These are phyloP conservation scores for Solea senegalensis DNA, from an alignment of 2,113 vertebrate genomes.

Conservation along the genomic window DNA sequence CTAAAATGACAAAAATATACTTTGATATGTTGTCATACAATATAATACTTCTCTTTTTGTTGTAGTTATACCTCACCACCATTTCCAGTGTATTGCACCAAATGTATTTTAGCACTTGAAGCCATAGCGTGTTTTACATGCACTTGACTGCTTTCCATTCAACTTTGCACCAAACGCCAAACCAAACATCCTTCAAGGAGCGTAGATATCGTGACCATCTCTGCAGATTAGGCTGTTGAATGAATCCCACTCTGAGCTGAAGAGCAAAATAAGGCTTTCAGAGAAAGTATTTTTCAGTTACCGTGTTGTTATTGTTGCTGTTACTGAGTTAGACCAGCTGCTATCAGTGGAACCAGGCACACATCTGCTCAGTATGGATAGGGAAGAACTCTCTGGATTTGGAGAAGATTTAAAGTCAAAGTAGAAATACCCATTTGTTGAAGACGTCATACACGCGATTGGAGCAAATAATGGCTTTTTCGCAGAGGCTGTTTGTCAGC, in stretches of 20 bases:
- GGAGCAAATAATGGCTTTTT: slow-evolving; percentile 51
- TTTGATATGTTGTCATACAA: too few relatives aligned
- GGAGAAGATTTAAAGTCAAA: slow-evolving; percentile 32
- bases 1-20: neutral
- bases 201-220: neutral
- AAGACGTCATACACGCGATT: slow-evolving; percentile 36
- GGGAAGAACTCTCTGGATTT: slow-evolving; percentile 19
- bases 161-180: neutral
- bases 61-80: neutral
- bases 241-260: neutral
- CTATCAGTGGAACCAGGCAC: slow-evolving; percentile 18
- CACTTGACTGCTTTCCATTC: neutral
- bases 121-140: neutral
- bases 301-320: slow-evolving; percentile 40
- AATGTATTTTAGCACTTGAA: neutral
- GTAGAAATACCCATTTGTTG: slow-evolving; percentile 34
- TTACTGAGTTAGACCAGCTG: slow-evolving; percentile 10
- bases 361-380: slow-evolving; percentile 31
- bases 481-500: slow-evolving; percentile 39
- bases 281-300: slow-evolving; percentile 6
- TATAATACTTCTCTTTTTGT: neutral
- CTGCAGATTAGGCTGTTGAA: slow-evolving; percentile 8
- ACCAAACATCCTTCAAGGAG: neutral
- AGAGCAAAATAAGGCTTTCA: slow-evolving; percentile 5
- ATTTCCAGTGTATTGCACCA: neutral